These are phyloP conservation scores for Tupiocoris notatus DNA, from an alignment of 2,888 invertebrate species.

Conservation along the genomic window DNA sequence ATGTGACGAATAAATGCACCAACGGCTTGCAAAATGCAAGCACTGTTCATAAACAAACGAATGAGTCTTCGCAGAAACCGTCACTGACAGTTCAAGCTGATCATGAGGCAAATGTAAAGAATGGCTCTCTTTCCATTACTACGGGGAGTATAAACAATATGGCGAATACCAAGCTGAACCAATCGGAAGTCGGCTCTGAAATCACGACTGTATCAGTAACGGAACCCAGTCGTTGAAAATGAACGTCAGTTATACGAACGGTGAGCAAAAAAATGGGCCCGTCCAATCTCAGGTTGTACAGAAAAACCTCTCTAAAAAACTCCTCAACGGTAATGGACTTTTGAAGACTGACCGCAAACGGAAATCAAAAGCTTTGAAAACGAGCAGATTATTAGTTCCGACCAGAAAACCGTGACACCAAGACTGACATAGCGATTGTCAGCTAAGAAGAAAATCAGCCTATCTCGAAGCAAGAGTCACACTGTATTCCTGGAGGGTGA, in stretches of 20 bases:
- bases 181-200: constrained; percentile 37
- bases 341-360: not conserved
- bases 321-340: constrained; percentile 23
- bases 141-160: not conserved
- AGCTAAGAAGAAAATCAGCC: constrained; percentile 37
- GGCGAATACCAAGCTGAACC: constrained; percentile 36
- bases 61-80: not conserved
- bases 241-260: not conserved
- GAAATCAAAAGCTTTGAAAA: constrained; percentile 6
- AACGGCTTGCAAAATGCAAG: not conserved
- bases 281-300: constrained; percentile 23
- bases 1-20: not conserved
- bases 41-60: constrained; percentile 1
- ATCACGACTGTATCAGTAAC: constrained; percentile 38
- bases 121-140: not conserved
- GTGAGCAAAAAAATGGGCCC: constrained; percentile 17
- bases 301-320: constrained; percentile 35
- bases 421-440: constrained; percentile 19
- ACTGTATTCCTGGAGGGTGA: constrained; percentile 38
- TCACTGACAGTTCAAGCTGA: not conserved
- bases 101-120: not conserved
- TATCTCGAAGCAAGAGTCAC: constrained; percentile 39
- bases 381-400: not conserved
- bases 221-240: constrained; percentile 35
- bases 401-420: constrained; percentile 3